These are phyloP conservation scores for Merodon equestris DNA, from an alignment of 2,888 invertebrate genomes.

Conservation along the genomic window DNA sequence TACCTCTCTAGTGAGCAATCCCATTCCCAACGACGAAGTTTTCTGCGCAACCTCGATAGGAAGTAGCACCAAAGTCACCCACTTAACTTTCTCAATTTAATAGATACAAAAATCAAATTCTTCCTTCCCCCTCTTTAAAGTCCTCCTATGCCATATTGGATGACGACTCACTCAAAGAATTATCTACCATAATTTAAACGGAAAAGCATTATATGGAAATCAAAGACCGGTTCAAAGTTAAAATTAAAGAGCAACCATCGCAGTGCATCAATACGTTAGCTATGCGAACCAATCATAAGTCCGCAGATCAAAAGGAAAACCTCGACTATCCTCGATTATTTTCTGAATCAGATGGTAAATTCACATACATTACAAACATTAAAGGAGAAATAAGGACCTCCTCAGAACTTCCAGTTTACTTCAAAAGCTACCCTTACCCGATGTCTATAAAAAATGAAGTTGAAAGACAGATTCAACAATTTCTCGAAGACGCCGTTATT, in stretches of 20 bases:
- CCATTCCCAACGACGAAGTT: conserved; percentile 42
- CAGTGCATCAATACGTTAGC: conserved; percentile 7
- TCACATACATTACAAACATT: conserved; percentile 19
- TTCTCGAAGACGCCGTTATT: no score
- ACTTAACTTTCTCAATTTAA: conserved; percentile 40
- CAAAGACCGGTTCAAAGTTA: conserved; percentile 1
- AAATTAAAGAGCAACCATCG: conserved; percentile 9
- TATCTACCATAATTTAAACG: conserved; percentile 27
- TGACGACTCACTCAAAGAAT: conserved; percentile 35
- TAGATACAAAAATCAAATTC: conserved; percentile 36
- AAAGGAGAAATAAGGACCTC: conserved; percentile 27
- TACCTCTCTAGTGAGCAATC: conserved; percentile 33
- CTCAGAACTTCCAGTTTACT: conserved; percentile 17
- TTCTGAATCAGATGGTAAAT: conserved; percentile 4
- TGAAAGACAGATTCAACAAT: conserved; percentile 22
- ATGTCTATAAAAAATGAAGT: conserved; percentile 32
- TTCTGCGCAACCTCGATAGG: conserved; percentile 53
- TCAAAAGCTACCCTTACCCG: conserved; percentile 33
- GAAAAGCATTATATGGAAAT: conserved; percentile 40
- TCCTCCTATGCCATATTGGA: conserved; percentile 45
- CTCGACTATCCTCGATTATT: background rate
- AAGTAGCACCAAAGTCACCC: conserved; percentile 50
- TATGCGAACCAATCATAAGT: conserved; percentile 9
- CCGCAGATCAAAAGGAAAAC: background rate
- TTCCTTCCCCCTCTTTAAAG: conserved; percentile 36